Evolutionary conservation across 2,888 invertebrate species (phyloP), one percentile per base, ranked within the genome.

Genomic region (Acrocera orbiculus): DNA sequence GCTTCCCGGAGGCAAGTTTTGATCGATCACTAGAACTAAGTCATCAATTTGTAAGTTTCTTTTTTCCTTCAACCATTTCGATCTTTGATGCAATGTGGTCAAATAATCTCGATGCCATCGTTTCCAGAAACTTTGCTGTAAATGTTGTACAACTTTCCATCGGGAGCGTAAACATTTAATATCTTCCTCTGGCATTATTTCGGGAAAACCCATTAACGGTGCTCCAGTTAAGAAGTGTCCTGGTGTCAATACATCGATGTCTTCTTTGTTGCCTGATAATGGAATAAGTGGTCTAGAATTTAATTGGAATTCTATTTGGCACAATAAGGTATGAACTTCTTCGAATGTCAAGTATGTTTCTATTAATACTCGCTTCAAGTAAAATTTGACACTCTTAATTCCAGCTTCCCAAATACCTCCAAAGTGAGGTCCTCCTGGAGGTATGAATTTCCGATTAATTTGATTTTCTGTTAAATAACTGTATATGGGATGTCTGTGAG

Each of bases 281-380:
- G 32, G 16, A 13, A 7, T 25, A 3, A 32, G 4, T 6, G 25
- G 36, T 14, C 34, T 10, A 1, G 29, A 34, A 29, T 34, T 34
- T 8, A 34, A 14, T 13, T 17, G 14, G 9, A 22, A 23, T 16
- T 27, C 46, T n/a, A 47, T 41, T 35, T 46, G 45, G 14, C 36
- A 33, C 4, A 42, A 11, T 1, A 47, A 13, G 3, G 47, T 50
- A 13, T 34, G 16, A 16, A 47, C 36, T 31, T 52, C 46, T 35
- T 48, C 44, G 13, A 31, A 37, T 4, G 30, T 25, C 5, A 34
- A 10, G 3, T 6, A 3, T 10, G 19, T 9, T 3, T 10, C 7
- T 14, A 22, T 30, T 4, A 19, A 5, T 3, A 27, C 7, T 16
- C 34, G 15, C 15, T 24, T 27, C 13, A 36, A 10, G 14, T 30